A percentile compares a stretch with the other conserved stretches of the same genome.
Evolutionary conservation across 2,888 invertebrate species (phyloP).

Genomic region (Salpingus planirostris): DNA sequence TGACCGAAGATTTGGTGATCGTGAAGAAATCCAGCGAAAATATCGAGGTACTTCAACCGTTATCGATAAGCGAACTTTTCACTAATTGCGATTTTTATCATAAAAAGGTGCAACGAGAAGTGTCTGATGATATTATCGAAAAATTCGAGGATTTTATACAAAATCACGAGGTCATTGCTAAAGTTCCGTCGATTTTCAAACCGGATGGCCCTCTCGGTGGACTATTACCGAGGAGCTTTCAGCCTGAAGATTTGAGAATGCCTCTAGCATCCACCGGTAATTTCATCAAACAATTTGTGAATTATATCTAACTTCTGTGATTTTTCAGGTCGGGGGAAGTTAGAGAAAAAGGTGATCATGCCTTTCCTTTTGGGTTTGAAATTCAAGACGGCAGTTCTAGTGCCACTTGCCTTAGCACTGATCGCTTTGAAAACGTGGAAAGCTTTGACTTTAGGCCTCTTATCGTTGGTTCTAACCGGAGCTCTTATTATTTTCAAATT

Average conservation of each 20-base stretch:
- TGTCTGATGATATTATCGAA: constrained; percentile 55
- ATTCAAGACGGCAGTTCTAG: constrained; percentile 76
- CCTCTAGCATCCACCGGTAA: constrained; percentile 54
- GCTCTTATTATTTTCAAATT: constrained; percentile 81
- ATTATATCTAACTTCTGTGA: no score
- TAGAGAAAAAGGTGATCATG: constrained; percentile 75
- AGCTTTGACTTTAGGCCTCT: constrained; percentile 73
- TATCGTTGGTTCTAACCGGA: constrained; percentile 75
- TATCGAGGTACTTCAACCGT: constrained; percentile 1
- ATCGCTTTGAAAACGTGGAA: constrained; percentile 88
- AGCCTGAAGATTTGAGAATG: constrained; percentile 60
- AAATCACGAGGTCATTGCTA: constrained; percentile 65
- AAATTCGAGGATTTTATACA: constrained; percentile 66
- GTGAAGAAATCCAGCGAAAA: constrained; percentile 49
- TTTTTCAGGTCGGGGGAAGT: constrained; percentile 56
- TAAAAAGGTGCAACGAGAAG: constrained; percentile 44
- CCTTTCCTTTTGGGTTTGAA: constrained; percentile 80
- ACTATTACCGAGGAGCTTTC: constrained; percentile 56
- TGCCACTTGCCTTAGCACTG: constrained; percentile 70
- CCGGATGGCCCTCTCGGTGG: constrained; percentile 49
- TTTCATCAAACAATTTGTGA: background rate
- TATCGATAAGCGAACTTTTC: no score
- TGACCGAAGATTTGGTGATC: constrained; percentile 68
- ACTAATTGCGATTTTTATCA: no score
- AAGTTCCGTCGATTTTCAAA: constrained; percentile 57